Base-by-base conservation (phyloP, 2,888 invertebrate genomes). In the Hedychridium roseum region DNA sequence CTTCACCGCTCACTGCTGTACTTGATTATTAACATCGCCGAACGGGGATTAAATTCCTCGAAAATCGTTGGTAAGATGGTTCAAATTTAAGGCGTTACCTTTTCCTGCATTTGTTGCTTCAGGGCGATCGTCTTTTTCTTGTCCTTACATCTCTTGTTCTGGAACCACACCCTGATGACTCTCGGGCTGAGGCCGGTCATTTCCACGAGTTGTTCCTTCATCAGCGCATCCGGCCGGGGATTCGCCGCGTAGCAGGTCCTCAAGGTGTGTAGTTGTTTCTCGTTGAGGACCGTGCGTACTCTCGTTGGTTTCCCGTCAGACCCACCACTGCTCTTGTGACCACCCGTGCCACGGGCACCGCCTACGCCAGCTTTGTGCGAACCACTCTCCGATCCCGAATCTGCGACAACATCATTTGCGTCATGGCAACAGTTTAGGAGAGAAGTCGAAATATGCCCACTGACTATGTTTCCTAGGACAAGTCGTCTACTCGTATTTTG, bases 141-240 rank as follows among this genome's bases (percentile, higher is more conserved):
- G 82, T 97, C 96, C 81, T 97, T 97, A 83, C 96, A 97, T 58
- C 97, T 85, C 79, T 97, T 97, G 81, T 97, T 97, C 81, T 97
- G 97, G 85, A 98, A 99, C 99, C 99, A 99, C 49, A 99, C 99
- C 74, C 99, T 86, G 78, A 99, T 99, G 67, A 99, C 99, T 11
- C 99, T 84, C 14, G 98, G 97, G 71, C 94, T 96, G 40, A 99
- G 87, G 0, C 94, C 90, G 11, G 99, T 99, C 97, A 98, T 97
- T 82, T 99, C 98, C 30, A 97, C 97, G 55, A 99, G 86, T 79
- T 98, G 97, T 80, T 99, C 99, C 83, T 99, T 99, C 94, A 97
- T 96, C 54, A 98, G 86, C 28, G 99, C 98, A 82, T 99, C 99
- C 27, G 99, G 99, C 40, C 99, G 85, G 47, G 98, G 97, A 82